A percentile compares a stretch with the other conserved stretches of the same genome.
Conservation (phyloP, 2,888 invertebrate genomes). For the Drosophila prolongata region DNA sequence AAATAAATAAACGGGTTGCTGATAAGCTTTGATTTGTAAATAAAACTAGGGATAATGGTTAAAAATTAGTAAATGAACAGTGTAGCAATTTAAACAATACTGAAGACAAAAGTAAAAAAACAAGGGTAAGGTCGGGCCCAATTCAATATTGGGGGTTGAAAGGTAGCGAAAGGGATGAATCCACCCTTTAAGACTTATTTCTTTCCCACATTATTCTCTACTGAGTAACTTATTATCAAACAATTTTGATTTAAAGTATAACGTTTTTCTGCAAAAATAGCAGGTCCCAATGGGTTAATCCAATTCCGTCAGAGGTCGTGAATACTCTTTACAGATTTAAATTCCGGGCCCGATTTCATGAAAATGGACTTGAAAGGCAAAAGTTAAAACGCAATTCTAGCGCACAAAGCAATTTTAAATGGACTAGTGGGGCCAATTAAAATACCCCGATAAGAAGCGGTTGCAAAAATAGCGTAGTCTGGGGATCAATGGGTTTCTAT, state of each 20-base stretch:
- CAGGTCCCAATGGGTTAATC: constrained; percentile 1
- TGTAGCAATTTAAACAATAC: not conserved
- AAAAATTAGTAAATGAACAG: not conserved
- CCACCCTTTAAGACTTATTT: not conserved
- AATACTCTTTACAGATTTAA: constrained; percentile 4
- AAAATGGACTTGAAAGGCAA: constrained; percentile 9
- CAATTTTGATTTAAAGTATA: not conserved
- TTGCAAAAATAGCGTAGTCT: constrained; percentile 15
- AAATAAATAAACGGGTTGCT: no score
- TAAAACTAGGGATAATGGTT: no score
- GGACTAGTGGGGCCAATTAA: constrained; percentile 15
- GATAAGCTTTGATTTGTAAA: no score
- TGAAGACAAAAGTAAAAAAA: not conserved
- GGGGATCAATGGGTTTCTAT: constrained; percentile 32
- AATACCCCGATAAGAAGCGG: constrained; percentile 19
- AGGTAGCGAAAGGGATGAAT: not conserved
- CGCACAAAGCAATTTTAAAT: constrained; percentile 34
- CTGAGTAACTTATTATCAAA: not conserved
- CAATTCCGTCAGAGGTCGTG: constrained; percentile 2
- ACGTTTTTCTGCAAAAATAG: not conserved
- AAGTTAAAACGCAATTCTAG: constrained; percentile 40
- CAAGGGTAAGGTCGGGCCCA: not conserved
- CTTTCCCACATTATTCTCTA: not conserved
- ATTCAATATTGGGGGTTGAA: not conserved
- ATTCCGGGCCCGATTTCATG: constrained; percentile 7